Conservation (phyloP, 2,797 vertebrate species). For the Catostomus latipinnis region DNA sequence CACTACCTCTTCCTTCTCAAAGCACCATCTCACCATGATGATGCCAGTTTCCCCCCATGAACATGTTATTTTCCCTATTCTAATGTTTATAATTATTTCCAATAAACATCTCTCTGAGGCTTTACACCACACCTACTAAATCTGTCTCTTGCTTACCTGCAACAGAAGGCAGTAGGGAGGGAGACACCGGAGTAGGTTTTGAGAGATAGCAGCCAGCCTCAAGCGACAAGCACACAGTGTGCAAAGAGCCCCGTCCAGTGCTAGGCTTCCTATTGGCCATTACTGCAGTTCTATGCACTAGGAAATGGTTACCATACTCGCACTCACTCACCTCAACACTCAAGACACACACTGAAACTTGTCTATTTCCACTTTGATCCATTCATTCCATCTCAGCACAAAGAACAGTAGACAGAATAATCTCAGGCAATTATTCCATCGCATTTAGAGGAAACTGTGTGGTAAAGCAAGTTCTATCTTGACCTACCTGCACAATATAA, state of each 20-base stretch:
- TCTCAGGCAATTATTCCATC: constrained; percentile 17
- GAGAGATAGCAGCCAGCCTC: background rate
- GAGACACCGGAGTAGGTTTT: background rate
- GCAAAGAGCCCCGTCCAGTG: constrained; percentile 6
- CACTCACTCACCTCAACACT: constrained; percentile 30
- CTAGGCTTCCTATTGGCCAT: background rate
- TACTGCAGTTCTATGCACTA: constrained; percentile 19
- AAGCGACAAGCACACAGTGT: constrained; percentile 36
- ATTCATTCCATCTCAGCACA: constrained; percentile 53
- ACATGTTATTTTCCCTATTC: too few relatives aligned
- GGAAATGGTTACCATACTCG: constrained; percentile 17
- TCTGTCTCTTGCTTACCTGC: too few relatives aligned
- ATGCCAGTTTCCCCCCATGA: too few relatives aligned
- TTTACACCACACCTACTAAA: too few relatives aligned
- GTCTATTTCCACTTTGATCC: constrained; percentile 46
- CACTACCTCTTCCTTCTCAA: too few relatives aligned
- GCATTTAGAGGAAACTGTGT: constrained; percentile 15
- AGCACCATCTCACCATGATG: too few relatives aligned
- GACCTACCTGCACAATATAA: background rate
- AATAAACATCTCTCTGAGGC: too few relatives aligned
- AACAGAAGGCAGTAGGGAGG: background rate
- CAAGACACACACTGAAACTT: constrained; percentile 3
- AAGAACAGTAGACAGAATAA: constrained; percentile 50
- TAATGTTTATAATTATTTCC: too few relatives aligned
- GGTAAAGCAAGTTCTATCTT: constrained; percentile 12